Conservation (phyloP, 2,113 vertebrate species). For the Corvus moneduloides region DNA sequence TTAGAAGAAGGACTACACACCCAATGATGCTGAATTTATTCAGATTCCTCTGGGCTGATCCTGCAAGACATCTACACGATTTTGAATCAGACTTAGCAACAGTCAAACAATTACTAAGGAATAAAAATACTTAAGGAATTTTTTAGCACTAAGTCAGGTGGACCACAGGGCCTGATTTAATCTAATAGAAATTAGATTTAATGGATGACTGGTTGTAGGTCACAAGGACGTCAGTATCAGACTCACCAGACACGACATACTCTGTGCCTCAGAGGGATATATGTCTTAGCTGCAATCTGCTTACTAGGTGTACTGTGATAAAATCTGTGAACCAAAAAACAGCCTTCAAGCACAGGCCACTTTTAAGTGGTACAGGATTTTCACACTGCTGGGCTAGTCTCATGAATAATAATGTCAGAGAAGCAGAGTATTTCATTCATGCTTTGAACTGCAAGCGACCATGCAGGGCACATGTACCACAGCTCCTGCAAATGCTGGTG, state of each 20-base stretch:
- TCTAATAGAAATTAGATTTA: background rate
- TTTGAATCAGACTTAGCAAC: background rate
- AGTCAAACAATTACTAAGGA: background rate
- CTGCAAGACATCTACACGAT: background rate
- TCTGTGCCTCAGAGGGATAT: background rate
- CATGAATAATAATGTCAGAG: background rate
- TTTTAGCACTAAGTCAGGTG: background rate
- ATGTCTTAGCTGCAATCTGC: background rate
- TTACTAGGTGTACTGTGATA: background rate
- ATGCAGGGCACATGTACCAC: background rate
- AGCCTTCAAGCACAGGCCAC: background rate
- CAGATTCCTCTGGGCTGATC: background rate
- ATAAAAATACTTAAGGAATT: background rate
- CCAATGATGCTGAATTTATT: background rate
- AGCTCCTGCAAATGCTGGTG: background rate
- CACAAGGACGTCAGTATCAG: background rate
- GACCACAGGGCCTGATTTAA: background rate
- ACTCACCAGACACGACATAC: background rate
- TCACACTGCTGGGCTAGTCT: background rate
- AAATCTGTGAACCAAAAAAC: background rate
- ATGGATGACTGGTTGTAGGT: background rate
- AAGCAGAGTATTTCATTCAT: background rate
- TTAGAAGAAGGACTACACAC: background rate
- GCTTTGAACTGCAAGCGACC: background rate
- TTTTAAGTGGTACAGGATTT: background rate